Evolutionary conservation across 2,888 invertebrate species (phyloP), one percentile per base, ranked within the genome.

Genomic region (Papilio demoleus): DNA sequence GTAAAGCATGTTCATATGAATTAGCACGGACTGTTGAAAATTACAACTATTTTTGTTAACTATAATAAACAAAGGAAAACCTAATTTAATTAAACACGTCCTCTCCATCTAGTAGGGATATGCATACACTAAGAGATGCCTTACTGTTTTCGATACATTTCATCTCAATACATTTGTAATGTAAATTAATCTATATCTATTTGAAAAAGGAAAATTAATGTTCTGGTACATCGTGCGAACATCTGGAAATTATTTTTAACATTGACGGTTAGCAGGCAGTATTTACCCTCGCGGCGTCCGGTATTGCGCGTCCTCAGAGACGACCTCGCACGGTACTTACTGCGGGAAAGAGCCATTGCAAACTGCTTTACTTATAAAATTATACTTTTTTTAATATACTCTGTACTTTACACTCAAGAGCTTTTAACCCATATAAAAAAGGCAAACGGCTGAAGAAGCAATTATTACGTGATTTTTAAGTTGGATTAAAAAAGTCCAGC

Each of bases 201-300:
- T 6, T 31, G 31, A 4, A 6, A 4, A 31, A 6, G 31, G 6
- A 31, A 31, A 31, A 31, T 31, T 12, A 36, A 50, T 19, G 45
- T 38, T 38, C 40, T 34, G 1, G 6, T 17, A 27, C 9, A 60
- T 50, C 34, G n/a, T 24, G 50, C 12, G 8, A 60, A 60, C 67
- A 60, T 61, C 60, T 60, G 38, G 47, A 45, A 36, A 60, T 60
- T 65, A 56, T 45, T 65, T 58, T 65, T 56, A 56, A 36, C 53
- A 53, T 64, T 24, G 24, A 53, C 19, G 62, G 14, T 14, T 17
- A 45, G 19, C 38, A 59, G 36, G 36, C 19, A n/a, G 24, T 24
- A 6, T 24, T 42, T 60, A 27, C 27, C 22, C 27, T 40, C 40
- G 58, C 27, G 47, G 45, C 66, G 66, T 60, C 34, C 34, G 45